Conservation (phyloP, 2,888 invertebrate genomes). For the Griposia aprilina region DNA sequence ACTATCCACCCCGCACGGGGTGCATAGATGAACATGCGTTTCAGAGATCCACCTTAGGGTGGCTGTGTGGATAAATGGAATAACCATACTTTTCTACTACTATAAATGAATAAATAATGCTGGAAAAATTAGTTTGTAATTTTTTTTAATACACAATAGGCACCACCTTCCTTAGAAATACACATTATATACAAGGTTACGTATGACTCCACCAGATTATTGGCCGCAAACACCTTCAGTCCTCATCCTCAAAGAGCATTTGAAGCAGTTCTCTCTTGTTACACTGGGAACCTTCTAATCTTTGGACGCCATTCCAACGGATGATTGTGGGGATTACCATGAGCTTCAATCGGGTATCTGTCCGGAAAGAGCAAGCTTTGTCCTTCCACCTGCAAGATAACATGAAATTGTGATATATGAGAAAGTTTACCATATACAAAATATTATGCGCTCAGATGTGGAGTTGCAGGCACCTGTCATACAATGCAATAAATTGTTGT, state of each 20-base stretch:
- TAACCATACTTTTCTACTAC: neutral
- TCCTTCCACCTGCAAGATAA: slow-evolving; percentile 94
- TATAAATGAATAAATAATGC: neutral
- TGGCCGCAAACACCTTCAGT: neutral
- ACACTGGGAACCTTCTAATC: slow-evolving; percentile 95
- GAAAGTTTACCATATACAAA: neutral
- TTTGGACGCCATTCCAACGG: slow-evolving; percentile 94
- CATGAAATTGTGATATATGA: neutral
- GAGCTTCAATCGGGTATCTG: slow-evolving; percentile 92
- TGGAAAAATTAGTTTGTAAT: neutral
- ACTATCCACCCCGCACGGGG: too few species aligned
- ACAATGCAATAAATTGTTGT: neutral
- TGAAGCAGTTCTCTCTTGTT: slow-evolving; percentile 93
- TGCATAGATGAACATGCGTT: too few species aligned
- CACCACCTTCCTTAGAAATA: slow-evolving; percentile 53
- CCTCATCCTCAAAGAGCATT: slow-evolving; percentile 52
- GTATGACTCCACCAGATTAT: neutral
- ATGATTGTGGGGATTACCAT: slow-evolving; percentile 96
- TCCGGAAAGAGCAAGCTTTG: slow-evolving; percentile 94
- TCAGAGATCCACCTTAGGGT: too few species aligned
- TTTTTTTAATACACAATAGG: slow-evolving; percentile 41
- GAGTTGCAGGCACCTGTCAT: too few species aligned
- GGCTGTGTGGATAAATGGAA: too few species aligned
- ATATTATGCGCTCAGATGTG: too few species aligned
- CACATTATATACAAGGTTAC: slow-evolving; percentile 56